A percentile compares a stretch with the other conserved stretches of the same genome.
phyloP scores from a whole-genome alignment of 2,113 vertebrate species.

The Pseudorasbora parva region DNA sequence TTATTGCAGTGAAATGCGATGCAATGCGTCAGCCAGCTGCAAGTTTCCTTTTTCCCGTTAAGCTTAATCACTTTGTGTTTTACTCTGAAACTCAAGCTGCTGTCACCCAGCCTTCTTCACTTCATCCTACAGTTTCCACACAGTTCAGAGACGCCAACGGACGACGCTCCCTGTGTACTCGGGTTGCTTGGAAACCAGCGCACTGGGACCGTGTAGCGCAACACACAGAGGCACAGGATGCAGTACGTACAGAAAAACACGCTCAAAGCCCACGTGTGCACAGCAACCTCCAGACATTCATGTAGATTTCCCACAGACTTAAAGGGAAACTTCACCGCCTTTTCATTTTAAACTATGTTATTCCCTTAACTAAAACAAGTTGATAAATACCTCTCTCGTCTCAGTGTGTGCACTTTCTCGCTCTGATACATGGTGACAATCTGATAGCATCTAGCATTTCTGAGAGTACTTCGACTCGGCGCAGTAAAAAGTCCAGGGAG shows the following conservation, averaged over 20 bases:
- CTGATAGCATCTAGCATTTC: no score
- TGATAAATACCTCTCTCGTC: no score
- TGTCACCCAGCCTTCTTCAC: neutral
- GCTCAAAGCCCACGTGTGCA: conserved; percentile 14
- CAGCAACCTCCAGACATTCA: neutral
- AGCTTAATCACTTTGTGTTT: neutral
- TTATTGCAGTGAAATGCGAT: neutral
- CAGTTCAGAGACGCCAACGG: conserved; percentile 49
- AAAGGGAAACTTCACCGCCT: no score
- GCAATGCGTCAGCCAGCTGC: neutral
- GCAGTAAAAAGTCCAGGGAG: no score
- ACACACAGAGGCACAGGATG: conserved; percentile 33
- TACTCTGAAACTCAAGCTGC: neutral
- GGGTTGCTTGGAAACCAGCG: conserved; percentile 52
- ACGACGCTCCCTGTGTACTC: conserved; percentile 41
- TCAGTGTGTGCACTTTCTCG: no score
- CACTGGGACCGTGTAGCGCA: conserved; percentile 33
- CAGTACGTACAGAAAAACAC: conserved; percentile 10
- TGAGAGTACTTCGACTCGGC: no score
- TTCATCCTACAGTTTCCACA: conserved; percentile 29
- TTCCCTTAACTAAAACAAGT: no score
- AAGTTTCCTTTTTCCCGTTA: neutral
- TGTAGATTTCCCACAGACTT: neutral
- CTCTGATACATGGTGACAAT: no score
- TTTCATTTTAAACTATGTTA: no score